These are phyloP conservation scores for Acanthiza pusilla DNA, from an alignment of 2,797 vertebrate species.

Conservation along the genomic window DNA sequence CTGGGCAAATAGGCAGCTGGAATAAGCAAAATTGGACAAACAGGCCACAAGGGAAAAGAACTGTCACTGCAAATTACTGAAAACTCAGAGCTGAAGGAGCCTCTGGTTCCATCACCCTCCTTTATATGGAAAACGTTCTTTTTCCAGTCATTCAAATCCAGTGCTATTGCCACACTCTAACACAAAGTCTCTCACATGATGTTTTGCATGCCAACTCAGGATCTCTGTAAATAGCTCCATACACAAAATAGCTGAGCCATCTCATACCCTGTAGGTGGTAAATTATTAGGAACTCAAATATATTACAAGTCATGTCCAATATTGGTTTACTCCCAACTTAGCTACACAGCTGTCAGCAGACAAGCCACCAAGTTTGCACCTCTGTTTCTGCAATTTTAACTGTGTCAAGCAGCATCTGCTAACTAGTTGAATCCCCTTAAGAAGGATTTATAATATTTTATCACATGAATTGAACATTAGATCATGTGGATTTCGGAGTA, in stretches of 20 bases:
- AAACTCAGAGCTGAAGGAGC: background rate
- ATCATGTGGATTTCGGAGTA: background rate
- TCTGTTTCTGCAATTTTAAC: background rate
- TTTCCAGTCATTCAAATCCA: background rate
- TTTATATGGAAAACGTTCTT: background rate
- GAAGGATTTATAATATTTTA: slow-evolving; percentile 5
- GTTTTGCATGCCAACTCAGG: background rate
- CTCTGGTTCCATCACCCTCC: background rate
- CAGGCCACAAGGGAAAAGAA: background rate
- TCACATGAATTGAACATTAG: background rate
- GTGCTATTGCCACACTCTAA: background rate
- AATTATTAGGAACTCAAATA: slow-evolving; percentile 10
- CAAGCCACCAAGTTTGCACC: background rate
- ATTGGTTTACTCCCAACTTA: background rate
- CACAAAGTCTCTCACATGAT: background rate
- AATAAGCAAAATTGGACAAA: background rate
- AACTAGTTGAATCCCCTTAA: background rate
- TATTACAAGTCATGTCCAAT: slow-evolving; percentile 3
- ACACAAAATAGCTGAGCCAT: background rate
- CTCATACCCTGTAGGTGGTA: background rate
- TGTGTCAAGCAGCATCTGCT: slow-evolving; percentile 33
- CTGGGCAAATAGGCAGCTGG: background rate
- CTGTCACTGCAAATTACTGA: background rate
- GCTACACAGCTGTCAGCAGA: background rate
- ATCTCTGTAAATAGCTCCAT: background rate